These are phyloP conservation scores for Pantherophis vulpinus DNA, from an alignment of 2,797 vertebrate genomes.

Conservation along the genomic window DNA sequence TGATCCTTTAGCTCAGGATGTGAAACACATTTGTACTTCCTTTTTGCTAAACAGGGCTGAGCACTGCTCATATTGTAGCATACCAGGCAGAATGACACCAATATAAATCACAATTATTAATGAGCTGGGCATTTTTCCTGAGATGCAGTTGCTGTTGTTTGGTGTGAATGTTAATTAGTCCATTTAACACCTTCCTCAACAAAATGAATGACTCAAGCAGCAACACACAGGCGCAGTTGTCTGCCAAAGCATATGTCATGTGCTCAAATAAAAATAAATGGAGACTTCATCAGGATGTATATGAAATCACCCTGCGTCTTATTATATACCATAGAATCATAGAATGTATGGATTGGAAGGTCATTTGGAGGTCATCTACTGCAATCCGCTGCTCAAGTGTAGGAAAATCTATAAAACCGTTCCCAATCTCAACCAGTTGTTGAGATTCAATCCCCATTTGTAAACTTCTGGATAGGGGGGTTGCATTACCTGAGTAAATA, in stretches of 20 bases:
- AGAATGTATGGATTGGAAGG: neutral
- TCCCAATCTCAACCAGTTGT: neutral
- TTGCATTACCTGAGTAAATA: neutral
- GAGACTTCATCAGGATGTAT: neutral
- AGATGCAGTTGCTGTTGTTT: neutral
- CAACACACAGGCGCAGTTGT: neutral
- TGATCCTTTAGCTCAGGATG: neutral
- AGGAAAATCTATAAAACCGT: neutral
- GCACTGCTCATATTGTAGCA: neutral
- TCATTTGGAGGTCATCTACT: neutral
- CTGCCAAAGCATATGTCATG: neutral
- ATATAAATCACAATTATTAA: neutral
- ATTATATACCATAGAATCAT: neutral
- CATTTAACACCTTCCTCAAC: neutral
- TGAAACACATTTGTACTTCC: neutral
- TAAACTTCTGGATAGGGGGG: neutral
- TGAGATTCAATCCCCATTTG: neutral
- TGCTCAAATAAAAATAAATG: conserved; percentile 3
- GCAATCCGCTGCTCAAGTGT: neutral
- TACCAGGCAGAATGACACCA: neutral
- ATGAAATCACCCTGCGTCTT: neutral
- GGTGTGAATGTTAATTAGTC: conserved; percentile 1
- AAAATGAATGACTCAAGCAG: neutral
- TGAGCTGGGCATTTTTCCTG: neutral
- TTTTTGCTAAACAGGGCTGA: neutral